Base-by-base conservation (phyloP, 2,797 vertebrate genomes). In the Eulemur rubriventer region DNA sequence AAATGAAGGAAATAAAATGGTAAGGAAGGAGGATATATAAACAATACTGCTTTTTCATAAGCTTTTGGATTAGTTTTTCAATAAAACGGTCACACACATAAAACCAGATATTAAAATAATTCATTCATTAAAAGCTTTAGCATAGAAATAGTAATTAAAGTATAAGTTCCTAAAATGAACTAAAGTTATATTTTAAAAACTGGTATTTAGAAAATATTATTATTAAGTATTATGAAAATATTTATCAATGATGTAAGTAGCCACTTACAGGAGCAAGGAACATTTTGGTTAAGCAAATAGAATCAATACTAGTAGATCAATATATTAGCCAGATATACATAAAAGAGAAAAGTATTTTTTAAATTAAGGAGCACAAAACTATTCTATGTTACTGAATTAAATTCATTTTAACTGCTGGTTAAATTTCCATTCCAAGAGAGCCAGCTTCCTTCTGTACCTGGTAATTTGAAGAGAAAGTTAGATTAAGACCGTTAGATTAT, bases 61-160 rank as follows among this genome's bases (percentile, higher is more conserved):
- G 38, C 9, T 61, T 70, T 95, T 76, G 87, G 20, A 63, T 41
- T 76, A 67, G 33, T 1, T 55, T 93, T 91, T 93, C n/a, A 63
- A 86, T 63, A 94, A 91, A 89, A 91, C 76, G 46, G 28, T 73
- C 67, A 87, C 24, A 91, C 30, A 75, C 41, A 93, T 11, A 80
- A 95, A 87, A 67, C 4, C 55, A 96, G n/a, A 81, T 70, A 76
- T 63, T 83, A 91, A 95, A 92, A 95, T 26, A 38, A 96, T 57
- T 38, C 18, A 73, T 30, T 90, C 12, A 41, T 48, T 95, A 89
- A 35, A 93, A 89, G 48, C 14, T 86, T 57, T 69, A 85, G 16
- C 43, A 85, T 28, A 13, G 76, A 95, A 84, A 88, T 73, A 7
- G 22, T 69, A 78, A 94, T 65, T 95, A 93, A 94, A 92, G 22